Evolutionary conservation across 2,797 vertebrate genomes (phyloP), one percentile per base, ranked within the genome.

Genomic region (Lepilemur ruficaudatus): DNA sequence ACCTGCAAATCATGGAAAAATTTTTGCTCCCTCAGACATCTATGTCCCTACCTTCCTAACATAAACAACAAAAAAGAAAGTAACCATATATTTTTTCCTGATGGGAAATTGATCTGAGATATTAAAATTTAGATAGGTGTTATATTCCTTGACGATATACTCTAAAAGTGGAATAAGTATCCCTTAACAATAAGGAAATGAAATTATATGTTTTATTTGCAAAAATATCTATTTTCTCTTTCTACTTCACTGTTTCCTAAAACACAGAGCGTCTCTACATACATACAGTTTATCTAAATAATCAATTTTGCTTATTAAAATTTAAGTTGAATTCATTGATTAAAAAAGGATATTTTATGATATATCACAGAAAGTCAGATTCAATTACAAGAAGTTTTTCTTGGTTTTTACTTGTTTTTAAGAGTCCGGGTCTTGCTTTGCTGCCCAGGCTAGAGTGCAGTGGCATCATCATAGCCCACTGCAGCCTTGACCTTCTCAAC

Each of bases 151-250:
- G 86, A 97, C 93, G 89, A 97, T 97, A 80, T 22, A 85, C 96
- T 98, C 97, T 95, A 96, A 78, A 97, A 96, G 92, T 91, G 91
- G 65, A 97, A 97, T 87, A 88, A 97, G 93, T 92, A 95, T 81
- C 81, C 78, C 87, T 98, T 97, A 92, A 97, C 97, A 97, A 96
- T 91, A 83, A 97, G 93, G 88, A 98, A 94, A 95, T 88, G 94
- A 93, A 98, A 96, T 97, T 97, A 94, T 96, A 89, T 95, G 88
- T 93, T 98, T 92, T 89, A 95, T 94, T 95, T 97, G 95, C 57
- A 98, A 98, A 98, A 97, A 97, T 93, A 98, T 97, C 92, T 97
- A 72, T 94, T 89, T 98, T 97, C 69, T 98, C 76, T 70, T 72
- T 95, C 84, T 91, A 93, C 70, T 97, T 98, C 98, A 97, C 81